Base-by-base conservation (phyloP, 2,888 invertebrate genomes). In the Drosophila merina region DNA sequence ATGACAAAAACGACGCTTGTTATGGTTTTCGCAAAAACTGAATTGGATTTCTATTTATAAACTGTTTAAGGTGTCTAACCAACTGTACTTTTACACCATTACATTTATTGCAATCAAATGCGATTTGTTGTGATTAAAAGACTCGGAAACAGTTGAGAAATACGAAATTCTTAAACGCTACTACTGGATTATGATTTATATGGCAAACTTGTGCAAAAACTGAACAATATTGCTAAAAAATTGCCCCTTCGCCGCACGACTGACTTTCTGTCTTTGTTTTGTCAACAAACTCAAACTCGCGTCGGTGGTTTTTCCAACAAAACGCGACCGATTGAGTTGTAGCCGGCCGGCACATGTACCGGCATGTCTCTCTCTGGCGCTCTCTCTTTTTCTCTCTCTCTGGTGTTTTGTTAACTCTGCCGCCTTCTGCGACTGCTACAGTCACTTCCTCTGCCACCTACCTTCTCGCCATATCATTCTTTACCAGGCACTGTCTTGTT, bases 201-300 rank as follows among this genome's bases (percentile, higher is more conserved):
- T 20, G 20, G 20, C 20, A 20, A 20, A 20, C 20, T 2, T 20
- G 20, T 20, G 20, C 20, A 20, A 20, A 20, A 20, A 20, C 20
- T 20, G 20, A 2, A 20, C 20, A 20, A 20, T 2, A 20, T 20
- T 20, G 20, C 20, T 20, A 20, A 20, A 20, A 20, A 20, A 20
- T 20, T 20, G 20, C 20, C 20, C 33, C 33, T 33, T 33, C n/a
- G 5, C 36, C 36, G 1, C 36, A 12, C 5, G n/a, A 12, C 26
- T 31, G 12, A 10, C 4, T 9, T 12, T 12, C 31, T 14, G 20
- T 47, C 33, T 48, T 56, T 52, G 28, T 50, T 57, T 57, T 54
- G 48, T 55, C 47, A 55, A 55, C 38, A 52, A 52, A 54, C 42
- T 42, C 14, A 42, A 42, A n/a, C 36, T 42, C 8, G 14, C 42